Conservation (phyloP, 2,888 invertebrate species). For the Resseliella maxima region DNA sequence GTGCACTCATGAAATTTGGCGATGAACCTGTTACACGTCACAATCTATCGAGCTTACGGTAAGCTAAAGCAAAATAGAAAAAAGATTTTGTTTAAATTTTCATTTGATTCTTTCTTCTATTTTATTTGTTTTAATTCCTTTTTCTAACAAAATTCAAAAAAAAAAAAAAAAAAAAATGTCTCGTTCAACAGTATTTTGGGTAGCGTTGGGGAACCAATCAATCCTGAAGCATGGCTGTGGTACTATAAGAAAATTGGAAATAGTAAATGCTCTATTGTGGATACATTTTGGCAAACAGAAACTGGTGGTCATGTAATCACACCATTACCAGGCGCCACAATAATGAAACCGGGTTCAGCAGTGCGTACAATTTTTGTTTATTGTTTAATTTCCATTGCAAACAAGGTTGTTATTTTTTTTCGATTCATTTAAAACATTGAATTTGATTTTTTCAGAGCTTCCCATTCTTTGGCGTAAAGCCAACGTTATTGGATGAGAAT, state of each 20-base stretch:
- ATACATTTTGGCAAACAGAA: conserved; percentile 99
- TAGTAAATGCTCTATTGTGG: conserved; percentile 89
- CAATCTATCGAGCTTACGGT: conserved; percentile 66
- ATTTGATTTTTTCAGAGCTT: conserved; percentile 76
- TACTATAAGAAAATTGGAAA: conserved; percentile 87
- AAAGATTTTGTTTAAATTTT: not conserved
- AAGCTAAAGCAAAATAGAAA: conserved; percentile 57
- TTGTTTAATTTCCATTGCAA: conserved; percentile 10
- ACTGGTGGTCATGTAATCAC: conserved; percentile 98
- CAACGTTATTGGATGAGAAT: conserved; percentile 86
- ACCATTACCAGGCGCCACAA: conserved; percentile 94
- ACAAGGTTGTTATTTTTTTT: too few species aligned
- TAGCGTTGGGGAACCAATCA: conserved; percentile 98
- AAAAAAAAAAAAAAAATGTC: too few species aligned
- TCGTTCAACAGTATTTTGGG: conserved; percentile 93
- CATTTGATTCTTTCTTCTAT: conserved; percentile 62
- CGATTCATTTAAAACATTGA: conserved; percentile 55
- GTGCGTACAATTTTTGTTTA: conserved; percentile 72
- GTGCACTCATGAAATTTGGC: conserved; percentile 95
- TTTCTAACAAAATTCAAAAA: too few species aligned
- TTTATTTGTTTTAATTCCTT: too few species aligned
- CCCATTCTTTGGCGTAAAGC: conserved; percentile 97
- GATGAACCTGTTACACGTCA: conserved; percentile 84
- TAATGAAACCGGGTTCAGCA: conserved; percentile 98
- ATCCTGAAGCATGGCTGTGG: conserved; percentile 98